Conservation (phyloP, 2,113 vertebrate genomes). For the Ahaetulla prasina region DNA sequence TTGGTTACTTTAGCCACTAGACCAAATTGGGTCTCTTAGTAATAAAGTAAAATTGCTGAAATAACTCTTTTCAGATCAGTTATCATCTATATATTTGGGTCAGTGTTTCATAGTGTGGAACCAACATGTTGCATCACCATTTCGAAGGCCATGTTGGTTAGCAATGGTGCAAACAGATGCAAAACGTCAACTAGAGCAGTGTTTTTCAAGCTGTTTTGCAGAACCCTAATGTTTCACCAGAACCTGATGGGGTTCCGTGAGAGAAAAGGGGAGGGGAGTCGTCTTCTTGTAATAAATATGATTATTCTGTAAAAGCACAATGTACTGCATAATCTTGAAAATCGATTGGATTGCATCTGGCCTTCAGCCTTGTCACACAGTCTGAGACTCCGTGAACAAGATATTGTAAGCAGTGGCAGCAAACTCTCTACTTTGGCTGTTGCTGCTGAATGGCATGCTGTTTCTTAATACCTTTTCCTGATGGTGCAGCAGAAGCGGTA, state of each 20-base stretch:
- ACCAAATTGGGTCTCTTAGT: neutral
- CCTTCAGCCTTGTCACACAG: neutral
- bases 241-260: neutral
- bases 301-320: conserved; percentile 23
- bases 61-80: neutral
- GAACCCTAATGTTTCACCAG: neutral
- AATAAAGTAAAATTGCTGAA: neutral
- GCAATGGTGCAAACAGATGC: neutral
- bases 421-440: neutral
- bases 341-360: conserved; percentile 25
- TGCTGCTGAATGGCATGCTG: conserved; percentile 2
- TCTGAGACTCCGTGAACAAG: neutral
- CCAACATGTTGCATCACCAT: neutral
- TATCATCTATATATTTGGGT: neutral
- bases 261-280: neutral
- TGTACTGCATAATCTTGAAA: conserved; percentile 26
- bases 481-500: neutral
- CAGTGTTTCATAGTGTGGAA: neutral
- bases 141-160: neutral
- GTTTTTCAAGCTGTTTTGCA: neutral
- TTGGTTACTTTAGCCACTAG: neutral
- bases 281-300: neutral
- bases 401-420: neutral
- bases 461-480: conserved; percentile 23
- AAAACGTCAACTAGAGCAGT: neutral